Conservation (phyloP, 2,797 vertebrate species). For the Pristis pectinata region DNA sequence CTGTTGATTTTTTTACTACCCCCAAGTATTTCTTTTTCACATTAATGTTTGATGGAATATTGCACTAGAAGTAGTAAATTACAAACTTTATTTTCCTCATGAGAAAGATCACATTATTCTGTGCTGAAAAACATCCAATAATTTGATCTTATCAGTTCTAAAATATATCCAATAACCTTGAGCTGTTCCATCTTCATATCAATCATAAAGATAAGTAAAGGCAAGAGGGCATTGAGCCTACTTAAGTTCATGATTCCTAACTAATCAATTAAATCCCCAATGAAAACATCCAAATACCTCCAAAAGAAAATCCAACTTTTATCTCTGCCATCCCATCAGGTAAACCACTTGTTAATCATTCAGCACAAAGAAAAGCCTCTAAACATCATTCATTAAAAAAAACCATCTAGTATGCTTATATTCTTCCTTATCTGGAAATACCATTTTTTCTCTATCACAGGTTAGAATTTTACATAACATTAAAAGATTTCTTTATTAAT, state of each 20-base stretch:
- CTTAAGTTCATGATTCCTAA: background rate
- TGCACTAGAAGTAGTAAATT: background rate
- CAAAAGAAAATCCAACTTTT: background rate
- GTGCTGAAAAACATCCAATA: background rate
- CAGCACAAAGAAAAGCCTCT: background rate
- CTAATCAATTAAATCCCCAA: background rate
- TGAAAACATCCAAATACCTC: background rate
- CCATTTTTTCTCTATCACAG: background rate
- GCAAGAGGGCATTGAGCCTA: background rate
- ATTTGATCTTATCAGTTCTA: background rate
- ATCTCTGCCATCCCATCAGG: background rate
- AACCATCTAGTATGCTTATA: background rate
- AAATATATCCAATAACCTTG: background rate
- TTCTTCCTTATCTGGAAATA: background rate
- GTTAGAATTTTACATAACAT: background rate
- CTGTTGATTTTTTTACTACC: background rate
- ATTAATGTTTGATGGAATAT: background rate
- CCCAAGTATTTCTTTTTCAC: background rate
- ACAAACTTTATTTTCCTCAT: background rate
- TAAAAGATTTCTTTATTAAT: background rate
- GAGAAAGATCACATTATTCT: background rate
- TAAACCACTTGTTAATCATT: background rate
- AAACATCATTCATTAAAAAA: background rate
- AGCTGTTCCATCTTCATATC: background rate
- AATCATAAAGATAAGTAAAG: background rate